Base-by-base conservation (phyloP, 2,113 vertebrate species). In the Labrus mixtus region DNA sequence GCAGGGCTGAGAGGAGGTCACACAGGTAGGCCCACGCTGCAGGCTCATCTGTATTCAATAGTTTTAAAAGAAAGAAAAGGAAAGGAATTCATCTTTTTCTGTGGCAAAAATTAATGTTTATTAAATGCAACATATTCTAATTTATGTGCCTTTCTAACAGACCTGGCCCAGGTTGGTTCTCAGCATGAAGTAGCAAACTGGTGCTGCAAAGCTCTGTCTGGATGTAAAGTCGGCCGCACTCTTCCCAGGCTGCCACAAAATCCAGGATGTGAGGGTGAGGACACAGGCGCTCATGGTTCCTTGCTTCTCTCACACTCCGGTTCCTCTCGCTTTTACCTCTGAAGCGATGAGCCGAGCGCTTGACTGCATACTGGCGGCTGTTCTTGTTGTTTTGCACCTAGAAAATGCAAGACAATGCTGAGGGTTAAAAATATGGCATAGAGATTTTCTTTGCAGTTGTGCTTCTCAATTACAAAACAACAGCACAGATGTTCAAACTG, bases 121-220 rank as follows among this genome's bases (percentile, higher is more conserved):
- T 29, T 33, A 33, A 33, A 33, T 33, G 29, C 29, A 33, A 33
- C 4, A 33, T 33, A 33, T 33, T 33, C 29, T 6, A 25, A 3
- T 4, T 19, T 45, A 29, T 19, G 2, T 60, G 17, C 19, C 25
- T 59, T 58, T 51, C 0, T 0, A 11, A 68, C 79, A 39, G 50
- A 20, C 95, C 95, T 53, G 94, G 83, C 3, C 91, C 79, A 15
- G 87, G 90, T 65, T 93, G 75, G 36, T 93, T 90, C 63, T 97
- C 97, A 6, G 94, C 95, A 4, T 95, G 93, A 50, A 94, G 93
- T 89, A 95, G 91, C 72, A 98, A 89, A 78, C 93, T 98, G 68
- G 93, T 93, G 63, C 89, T 94, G 2, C 96, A 98, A 63, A 98
- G 91, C 90, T 98, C 96, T 0, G 95, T 98, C 93, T 97, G 97